Percentiles rank a stretch among this genome's conserved stretches.
Evolutionary conservation across 2,888 invertebrate species (phyloP).

Genomic region (Endotricha flammealis): DNA sequence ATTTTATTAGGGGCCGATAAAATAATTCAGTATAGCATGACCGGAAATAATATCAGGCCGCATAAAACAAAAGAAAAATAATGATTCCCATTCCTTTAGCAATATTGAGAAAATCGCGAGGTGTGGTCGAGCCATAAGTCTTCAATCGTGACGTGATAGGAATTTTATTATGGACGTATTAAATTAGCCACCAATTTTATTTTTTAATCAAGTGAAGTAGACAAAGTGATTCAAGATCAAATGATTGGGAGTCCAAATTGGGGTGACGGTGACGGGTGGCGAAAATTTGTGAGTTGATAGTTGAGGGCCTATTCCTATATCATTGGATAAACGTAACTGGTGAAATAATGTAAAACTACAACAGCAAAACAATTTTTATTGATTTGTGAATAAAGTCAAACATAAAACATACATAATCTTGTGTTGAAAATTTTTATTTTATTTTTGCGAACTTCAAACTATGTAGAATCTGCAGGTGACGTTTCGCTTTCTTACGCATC

Average conservation of each 20-base stretch:
- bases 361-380: too few species aligned
- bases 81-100: constrained; percentile 57
- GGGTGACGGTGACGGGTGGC: constrained; percentile 9
- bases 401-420: too few species aligned
- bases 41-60: constrained; percentile 64
- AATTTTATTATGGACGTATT: constrained; percentile 46
- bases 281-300: constrained; percentile 6
- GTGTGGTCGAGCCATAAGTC: constrained; percentile 47
- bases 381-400: too few species aligned
- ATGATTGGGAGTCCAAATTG: constrained; percentile 9
- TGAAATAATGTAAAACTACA: too few species aligned
- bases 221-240: constrained; percentile 10
- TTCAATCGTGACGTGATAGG: constrained; percentile 37
- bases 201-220: constrained; percentile 36
- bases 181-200: constrained; percentile 51
- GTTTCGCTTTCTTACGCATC: too few species aligned
- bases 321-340: too few species aligned
- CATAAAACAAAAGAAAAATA: constrained; percentile 65
- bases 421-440: too few species aligned
- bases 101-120: constrained; percentile 62
- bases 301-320: constrained; percentile 3
- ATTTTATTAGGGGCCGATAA: constrained; percentile 56
- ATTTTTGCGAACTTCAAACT: too few species aligned
- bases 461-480: too few species aligned
- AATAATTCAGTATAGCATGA: constrained; percentile 64